phyloP scores from a whole-genome alignment of 2,113 vertebrate genomes.

The Barbus barbus region DNA sequence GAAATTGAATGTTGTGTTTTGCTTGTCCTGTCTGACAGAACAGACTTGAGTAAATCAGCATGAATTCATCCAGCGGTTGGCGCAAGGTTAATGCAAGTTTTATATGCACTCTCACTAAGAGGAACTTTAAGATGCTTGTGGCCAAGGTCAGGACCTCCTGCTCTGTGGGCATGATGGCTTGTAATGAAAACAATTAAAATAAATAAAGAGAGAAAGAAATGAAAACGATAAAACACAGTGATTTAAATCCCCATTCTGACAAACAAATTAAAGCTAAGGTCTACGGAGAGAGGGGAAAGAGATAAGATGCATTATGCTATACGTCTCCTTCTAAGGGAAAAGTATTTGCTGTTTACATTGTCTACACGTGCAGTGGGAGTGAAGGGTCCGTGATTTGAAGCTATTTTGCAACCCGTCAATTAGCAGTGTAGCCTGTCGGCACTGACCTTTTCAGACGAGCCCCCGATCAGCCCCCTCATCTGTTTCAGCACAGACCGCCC shows the following conservation, averaged over 20 bases:
- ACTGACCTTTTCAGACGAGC: slow-evolving; percentile 73
- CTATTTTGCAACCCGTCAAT: slow-evolving; percentile 61
- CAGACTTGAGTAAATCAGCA: slow-evolving; percentile 57
- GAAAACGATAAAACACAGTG: not conserved
- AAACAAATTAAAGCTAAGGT: slow-evolving; percentile 15
- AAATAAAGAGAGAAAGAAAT: not conserved
- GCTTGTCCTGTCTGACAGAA: not conserved
- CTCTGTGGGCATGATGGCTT: not conserved
- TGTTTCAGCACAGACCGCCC: slow-evolving; percentile 79
- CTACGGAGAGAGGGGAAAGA: not conserved
- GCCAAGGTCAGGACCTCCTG: slow-evolving; percentile 25
- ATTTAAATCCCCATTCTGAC: not conserved
- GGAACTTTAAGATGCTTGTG: slow-evolving; percentile 32
- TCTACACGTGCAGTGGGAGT: not conserved
- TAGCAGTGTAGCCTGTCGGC: slow-evolving; percentile 58
- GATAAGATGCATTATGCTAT: not conserved
- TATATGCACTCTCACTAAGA: slow-evolving; percentile 18
- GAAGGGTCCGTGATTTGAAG: slow-evolving; percentile 34
- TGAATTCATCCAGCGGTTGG: slow-evolving; percentile 66
- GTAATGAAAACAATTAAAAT: not conserved
- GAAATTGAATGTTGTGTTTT: not conserved
- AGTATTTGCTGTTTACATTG: not conserved
- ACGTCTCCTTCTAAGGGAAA: not conserved
- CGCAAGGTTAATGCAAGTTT: slow-evolving; percentile 57
- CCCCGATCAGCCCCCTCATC: slow-evolving; percentile 60